phyloP scores from a whole-genome alignment of 2,888 invertebrate genomes.

The Agrochola macilenta region DNA sequence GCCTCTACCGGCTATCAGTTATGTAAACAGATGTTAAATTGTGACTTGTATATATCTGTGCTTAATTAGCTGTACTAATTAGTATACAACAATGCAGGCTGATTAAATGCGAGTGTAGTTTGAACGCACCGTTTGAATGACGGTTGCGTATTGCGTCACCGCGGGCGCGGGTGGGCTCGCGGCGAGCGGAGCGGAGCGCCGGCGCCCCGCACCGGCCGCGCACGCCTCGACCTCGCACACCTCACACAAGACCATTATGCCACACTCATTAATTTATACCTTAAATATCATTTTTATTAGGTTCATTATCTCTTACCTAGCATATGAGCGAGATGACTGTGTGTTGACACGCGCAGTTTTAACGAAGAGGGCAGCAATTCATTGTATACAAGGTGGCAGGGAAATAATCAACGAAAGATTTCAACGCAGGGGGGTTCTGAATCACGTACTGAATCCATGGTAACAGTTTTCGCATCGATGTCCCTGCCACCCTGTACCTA shows the following conservation, averaged over 20 bases:
- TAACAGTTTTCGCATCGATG: no score
- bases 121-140: constrained; percentile 55
- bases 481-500: no score
- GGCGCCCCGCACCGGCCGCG: constrained; percentile 56
- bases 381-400: neutral
- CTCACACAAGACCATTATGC: constrained; percentile 74
- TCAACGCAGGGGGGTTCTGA: no score
- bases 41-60: constrained; percentile 7
- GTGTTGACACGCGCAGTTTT: constrained; percentile 20
- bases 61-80: constrained; percentile 24
- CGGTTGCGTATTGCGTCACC: constrained; percentile 77
- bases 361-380: neutral
- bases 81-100: constrained; percentile 5
- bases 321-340: constrained; percentile 28
- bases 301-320: constrained; percentile 32
- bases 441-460: no score
- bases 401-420: no score
- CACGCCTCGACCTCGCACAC: constrained; percentile 74
- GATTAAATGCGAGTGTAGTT: constrained; percentile 12
- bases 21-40: constrained; percentile 29
- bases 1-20: constrained; percentile 30
- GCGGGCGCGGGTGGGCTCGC: constrained; percentile 53
- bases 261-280: constrained; percentile 38
- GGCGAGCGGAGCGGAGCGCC: constrained; percentile 47
- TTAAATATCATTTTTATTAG: constrained; percentile 44